Evolutionary conservation across 2,888 invertebrate species (phyloP), one percentile per base, ranked within the genome.

Genomic region (Spodoptera picta): DNA sequence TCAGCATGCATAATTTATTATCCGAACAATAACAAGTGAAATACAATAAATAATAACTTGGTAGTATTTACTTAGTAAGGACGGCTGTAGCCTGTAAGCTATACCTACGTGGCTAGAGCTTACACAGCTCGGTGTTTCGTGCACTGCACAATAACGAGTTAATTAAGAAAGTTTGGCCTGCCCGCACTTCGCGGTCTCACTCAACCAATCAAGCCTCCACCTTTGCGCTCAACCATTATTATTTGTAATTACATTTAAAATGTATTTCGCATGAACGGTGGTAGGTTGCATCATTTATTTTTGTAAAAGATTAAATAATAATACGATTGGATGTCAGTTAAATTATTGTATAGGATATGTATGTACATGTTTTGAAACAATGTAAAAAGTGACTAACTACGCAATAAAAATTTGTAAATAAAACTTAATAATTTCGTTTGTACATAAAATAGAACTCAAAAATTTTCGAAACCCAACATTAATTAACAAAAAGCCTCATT

Each of bases 91-190:
- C 67, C 64, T 75, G 76, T 70, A 68, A 71, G 61, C 36, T 36
- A 36, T 36, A 36, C 36, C 36, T 36, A 9, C 36, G 7, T 36
- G 9, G 36, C 36, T 36, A 36, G 36, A 36, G 36, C 36, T 36
- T 79, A 71, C 72, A 62, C 3, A 36, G 43, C 47, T 41, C 41
- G 12, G 46, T 65, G 61, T 58, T 81, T 73, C 79, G 81, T 77
- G 81, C 75, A 65, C 64, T 70, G 75, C 77, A 84, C 81, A 82
- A 83, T 86, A 83, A 84, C 79, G 81, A 84, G 83, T 84, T 85
- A 87, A 87, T 85, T 86, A 86, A 82, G 82, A 84, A 86, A 87
- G 83, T 86, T 86, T 73, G 76, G 76, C 69, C 63, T 63, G 73
- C 65, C 70, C 70, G 73, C 75, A 75, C 75, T 73, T 69, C 64